Evolutionary conservation across 2,888 invertebrate species (phyloP).

Genomic region (Apotomis turbidana): DNA sequence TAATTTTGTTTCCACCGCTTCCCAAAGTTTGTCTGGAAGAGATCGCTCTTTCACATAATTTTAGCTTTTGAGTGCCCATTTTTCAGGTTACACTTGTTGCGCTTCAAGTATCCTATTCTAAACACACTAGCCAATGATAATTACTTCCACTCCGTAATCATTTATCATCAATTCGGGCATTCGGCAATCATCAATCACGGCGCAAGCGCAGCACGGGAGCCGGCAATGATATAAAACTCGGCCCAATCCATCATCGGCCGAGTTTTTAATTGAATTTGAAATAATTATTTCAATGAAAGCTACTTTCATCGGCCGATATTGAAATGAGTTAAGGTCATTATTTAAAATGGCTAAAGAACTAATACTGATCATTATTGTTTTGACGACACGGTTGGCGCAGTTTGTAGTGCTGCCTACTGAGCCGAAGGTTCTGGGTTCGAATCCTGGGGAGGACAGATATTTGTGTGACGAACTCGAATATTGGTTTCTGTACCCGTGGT

Average conservation of each 20-base stretch:
- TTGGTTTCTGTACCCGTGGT: too few relatives aligned
- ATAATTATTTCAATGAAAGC: constrained; percentile 52
- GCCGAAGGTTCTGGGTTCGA: too few relatives aligned
- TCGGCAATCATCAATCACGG: constrained; percentile 66
- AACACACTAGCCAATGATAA: constrained; percentile 43
- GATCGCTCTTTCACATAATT: too few relatives aligned
- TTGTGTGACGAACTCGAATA: too few relatives aligned
- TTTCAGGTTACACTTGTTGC: not conserved
- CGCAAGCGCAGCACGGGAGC: constrained; percentile 73
- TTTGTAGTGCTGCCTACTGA: too few relatives aligned
- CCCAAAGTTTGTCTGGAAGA: too few relatives aligned
- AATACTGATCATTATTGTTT: too few relatives aligned
- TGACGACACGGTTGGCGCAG: too few relatives aligned
- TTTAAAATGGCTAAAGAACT: too few relatives aligned
- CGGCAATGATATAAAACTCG: constrained; percentile 49
- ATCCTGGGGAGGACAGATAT: too few relatives aligned
- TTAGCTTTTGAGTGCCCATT: too few relatives aligned
- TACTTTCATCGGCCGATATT: constrained; percentile 27
- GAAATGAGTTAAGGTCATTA: constrained; percentile 16
- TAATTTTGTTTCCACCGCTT: too few relatives aligned
- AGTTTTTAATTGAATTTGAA: constrained; percentile 62
- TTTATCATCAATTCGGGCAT: constrained; percentile 60
- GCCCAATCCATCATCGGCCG: constrained; percentile 56
- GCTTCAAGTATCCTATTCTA: constrained; percentile 9
- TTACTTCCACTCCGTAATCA: constrained; percentile 51